Evolutionary conservation across 1,140 invertebrate species (phyloP), one percentile per base, ranked within the genome.

Genomic region (Lysiphlebus fabarum): DNA sequence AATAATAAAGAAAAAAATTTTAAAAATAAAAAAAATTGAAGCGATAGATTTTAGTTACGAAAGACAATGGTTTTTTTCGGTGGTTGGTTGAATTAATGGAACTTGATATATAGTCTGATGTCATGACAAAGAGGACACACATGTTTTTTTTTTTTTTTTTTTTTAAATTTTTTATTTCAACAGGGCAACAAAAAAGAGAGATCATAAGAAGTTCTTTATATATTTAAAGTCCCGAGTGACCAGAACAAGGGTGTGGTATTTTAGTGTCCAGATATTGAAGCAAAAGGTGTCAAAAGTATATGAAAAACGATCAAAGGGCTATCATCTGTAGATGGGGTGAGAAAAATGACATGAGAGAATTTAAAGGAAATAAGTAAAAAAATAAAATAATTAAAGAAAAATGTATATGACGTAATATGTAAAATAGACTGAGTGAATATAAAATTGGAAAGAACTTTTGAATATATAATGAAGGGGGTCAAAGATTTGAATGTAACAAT

Each of bases 51-150:
- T 70, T 61, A 66, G 67, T 71, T 72, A 66, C 58, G 41, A 42
- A 59, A 63, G 57, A 58, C 63, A 63, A 65, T 65, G 65, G 65
- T 69, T 67, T 60, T 67, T 60, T 61, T 43, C 62, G 66, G 61
- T 63, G 65, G 41, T 7, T 17, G 17, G 17, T 17, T 17, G 17
- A 59, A 51, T 43, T 69, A 72, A 73, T 69, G 62, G 65, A 59
- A 47, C 34, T 68, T 73, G 69, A 73, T 70, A 56, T 63, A 73
- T 73, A 62, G 64, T 60, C 68, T 69, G 66, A 63, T 56, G 26
- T 47, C 14, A 56, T 42, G 17, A 17, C 17, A 17, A 17, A 17
- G 17, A 17, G 17, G 17, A 17, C 3, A 34, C 56, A 57, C 61
- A 44, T 56, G 54, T 63, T 56, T 53, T 62, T 62, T 49, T 58